Conservation (phyloP, 1,140 invertebrate species). For the Venustaconcha ellipsiformis region DNA sequence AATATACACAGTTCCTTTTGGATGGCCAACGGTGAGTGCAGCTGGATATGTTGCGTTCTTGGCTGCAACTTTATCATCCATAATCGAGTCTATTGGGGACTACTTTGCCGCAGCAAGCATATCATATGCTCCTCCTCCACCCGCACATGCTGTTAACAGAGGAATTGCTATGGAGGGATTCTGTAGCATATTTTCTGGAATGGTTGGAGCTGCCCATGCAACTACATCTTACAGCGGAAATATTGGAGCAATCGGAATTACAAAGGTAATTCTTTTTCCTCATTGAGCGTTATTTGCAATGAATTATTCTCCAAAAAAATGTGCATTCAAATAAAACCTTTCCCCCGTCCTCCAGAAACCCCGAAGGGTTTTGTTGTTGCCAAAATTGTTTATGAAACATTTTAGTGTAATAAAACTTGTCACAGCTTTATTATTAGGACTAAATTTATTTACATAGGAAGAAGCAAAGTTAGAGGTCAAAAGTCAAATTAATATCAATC, state of each 20-base stretch:
- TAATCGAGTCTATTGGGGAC: conserved; percentile 60
- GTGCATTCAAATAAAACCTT: too few relatives aligned
- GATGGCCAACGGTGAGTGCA: conserved; percentile 33
- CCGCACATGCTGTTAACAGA: conserved; percentile 42
- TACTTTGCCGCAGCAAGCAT: conserved; percentile 45
- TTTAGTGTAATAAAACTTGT: too few relatives aligned
- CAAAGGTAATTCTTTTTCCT: conserved; percentile 33
- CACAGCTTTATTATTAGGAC: too few relatives aligned
- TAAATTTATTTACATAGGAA: too few relatives aligned
- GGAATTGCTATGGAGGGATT: conserved; percentile 84
- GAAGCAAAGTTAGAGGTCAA: too few relatives aligned
- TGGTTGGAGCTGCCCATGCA: conserved; percentile 84
- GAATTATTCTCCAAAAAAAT: too few relatives aligned
- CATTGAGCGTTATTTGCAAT: too few relatives aligned
- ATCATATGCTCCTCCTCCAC: conserved; percentile 40
- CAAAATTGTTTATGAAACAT: too few relatives aligned
- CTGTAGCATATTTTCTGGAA: conserved; percentile 82
- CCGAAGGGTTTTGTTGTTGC: too few relatives aligned
- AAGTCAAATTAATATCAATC: too few relatives aligned
- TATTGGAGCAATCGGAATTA: conserved; percentile 51
- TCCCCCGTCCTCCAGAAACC: too few relatives aligned
- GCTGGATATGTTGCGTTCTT: conserved; percentile 40
- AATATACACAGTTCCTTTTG: conserved; percentile 40
- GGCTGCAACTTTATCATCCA: conserved; percentile 43
- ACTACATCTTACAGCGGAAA: conserved; percentile 80